These are phyloP conservation scores for Cranoglanis bouderius DNA, from an alignment of 2,113 vertebrate species.

Conservation along the genomic window DNA sequence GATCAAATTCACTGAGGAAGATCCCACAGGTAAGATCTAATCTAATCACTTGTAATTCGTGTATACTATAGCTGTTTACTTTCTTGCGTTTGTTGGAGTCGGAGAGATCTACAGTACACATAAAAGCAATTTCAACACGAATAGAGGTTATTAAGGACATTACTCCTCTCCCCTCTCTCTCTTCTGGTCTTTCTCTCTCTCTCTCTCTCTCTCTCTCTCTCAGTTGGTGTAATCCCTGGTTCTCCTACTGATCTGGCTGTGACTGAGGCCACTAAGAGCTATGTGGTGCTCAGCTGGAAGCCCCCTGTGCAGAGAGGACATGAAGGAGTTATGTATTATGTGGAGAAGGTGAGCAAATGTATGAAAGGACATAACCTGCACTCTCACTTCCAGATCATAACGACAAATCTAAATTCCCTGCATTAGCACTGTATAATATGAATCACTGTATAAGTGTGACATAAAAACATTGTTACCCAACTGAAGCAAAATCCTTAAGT, in stretches of 20 bases:
- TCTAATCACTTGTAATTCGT: not conserved
- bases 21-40: constrained; percentile 80
- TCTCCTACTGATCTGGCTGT: constrained; percentile 86
- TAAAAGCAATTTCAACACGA: not conserved
- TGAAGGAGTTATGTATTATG: constrained; percentile 97
- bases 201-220: constrained; percentile 46
- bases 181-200: constrained; percentile 48
- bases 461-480: not conserved
- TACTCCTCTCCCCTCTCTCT: not conserved
- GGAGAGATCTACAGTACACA: not conserved
- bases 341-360: constrained; percentile 88
- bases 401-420: not conserved
- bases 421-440: not conserved
- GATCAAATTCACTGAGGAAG: constrained; percentile 98
- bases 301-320: constrained; percentile 91
- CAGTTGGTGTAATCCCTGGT: constrained; percentile 91
- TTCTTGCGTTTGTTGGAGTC: not conserved
- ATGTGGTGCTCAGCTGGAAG: constrained; percentile 98
- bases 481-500: not conserved
- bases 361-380: not conserved
- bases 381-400: not conserved
- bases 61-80: not conserved
- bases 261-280: constrained; percentile 95
- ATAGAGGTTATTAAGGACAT: not conserved
- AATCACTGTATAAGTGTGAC: not conserved